Evolutionary conservation across 2,888 invertebrate species (phyloP), one percentile per base, ranked within the genome.

Genomic region (Taphrorychus bicolor): DNA sequence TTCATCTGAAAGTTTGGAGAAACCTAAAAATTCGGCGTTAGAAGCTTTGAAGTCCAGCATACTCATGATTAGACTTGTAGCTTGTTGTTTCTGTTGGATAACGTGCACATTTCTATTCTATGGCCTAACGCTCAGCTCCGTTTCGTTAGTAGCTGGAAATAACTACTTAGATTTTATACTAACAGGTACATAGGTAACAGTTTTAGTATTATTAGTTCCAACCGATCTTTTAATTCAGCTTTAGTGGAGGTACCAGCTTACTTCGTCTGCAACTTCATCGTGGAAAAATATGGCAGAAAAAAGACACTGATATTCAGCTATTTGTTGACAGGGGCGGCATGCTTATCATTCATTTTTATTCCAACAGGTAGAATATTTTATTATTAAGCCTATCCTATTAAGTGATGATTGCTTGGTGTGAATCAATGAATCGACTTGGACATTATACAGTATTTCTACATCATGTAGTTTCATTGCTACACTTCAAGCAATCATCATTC

Each of bases 21-120:
- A 32, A 32, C 32, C 24, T 5, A 59, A 45, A 4, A 59, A 48
- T 49, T 59, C 56, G 40, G 51, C 71, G 4, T 16, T 58, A 11
- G 65, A 73, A 32, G 73, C 71, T 18, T 11, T 70, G 5, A 72
- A 70, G 60, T 73, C 73, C 2, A 42, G 65, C 17, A 83, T 83
- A 17, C 76, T 90, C 11, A 78, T 88, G 68, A 75, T 83, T 0
- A 83, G 90, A 32, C 81, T 89, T 49, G 73, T 85, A 1, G 88
- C 88, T 57, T 91, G 91, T 71, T 89, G 89, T n/a, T 87, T 91
- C 73, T 92, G 91, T 83, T 93, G 92, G 92, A 87, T 92, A 14
- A 89, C 92, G 0, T 89, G 90, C 74, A 89, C 91, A 0, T 88
- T 93, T 70, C 88, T 93, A 17, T 94, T 92, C 80, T 93, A 92